A percentile compares a stretch with the other conserved stretches of the same genome.
Evolutionary conservation across 2,113 vertebrate species (phyloP).

Genomic region (Piaya cayana): DNA sequence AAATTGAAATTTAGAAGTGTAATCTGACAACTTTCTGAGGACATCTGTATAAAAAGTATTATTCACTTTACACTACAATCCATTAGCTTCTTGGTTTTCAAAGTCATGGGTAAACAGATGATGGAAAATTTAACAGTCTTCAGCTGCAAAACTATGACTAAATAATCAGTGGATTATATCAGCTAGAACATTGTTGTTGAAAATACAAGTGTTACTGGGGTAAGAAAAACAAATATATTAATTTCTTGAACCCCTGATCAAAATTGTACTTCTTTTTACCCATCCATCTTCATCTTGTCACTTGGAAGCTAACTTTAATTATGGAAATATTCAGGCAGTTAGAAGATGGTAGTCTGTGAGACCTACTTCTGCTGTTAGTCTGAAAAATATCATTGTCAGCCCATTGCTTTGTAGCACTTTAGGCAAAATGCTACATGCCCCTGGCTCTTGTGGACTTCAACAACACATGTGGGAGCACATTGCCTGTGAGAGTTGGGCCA

Average conservation of each 20-base stretch:
- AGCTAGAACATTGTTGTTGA: neutral
- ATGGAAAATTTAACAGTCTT: neutral
- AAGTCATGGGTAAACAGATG: neutral
- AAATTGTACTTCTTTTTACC: neutral
- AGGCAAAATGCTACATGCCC: neutral
- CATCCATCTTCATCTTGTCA: neutral
- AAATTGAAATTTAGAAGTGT: neutral
- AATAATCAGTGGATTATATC: neutral
- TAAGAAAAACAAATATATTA: neutral
- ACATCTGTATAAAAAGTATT: neutral
- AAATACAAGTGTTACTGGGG: neutral
- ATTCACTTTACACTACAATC: neutral
- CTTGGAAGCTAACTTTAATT: neutral
- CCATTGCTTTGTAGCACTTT: neutral
- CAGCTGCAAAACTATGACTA: neutral
- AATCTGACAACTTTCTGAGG: neutral
- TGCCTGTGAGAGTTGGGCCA: neutral
- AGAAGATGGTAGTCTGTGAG: neutral
- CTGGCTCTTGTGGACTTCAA: neutral
- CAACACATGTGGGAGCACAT: rapidly evolving
- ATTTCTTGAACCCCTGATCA: neutral
- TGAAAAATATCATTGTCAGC: neutral
- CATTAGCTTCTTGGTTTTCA: neutral
- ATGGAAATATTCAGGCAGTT: neutral
- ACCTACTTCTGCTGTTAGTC: neutral